Conservation (phyloP, 92 coral and sea anemone species). For the Muricea muricata region DNA sequence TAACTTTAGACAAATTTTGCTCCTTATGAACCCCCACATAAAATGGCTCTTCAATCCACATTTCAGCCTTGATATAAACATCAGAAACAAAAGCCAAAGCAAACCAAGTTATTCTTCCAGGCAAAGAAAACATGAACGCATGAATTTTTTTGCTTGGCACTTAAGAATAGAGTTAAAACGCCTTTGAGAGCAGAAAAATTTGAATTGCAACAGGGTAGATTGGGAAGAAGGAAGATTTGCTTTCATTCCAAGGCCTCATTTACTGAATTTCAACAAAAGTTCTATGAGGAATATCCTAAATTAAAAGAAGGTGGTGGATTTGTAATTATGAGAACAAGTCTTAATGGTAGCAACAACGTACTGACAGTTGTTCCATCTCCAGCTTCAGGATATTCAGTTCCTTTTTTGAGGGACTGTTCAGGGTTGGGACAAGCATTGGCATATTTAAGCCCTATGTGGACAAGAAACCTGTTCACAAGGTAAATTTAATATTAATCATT, state of each 20-base stretch:
- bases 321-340: background rate
- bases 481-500: no score
- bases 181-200: background rate
- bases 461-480: background rate
- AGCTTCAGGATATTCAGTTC: slow-evolving; percentile 52
- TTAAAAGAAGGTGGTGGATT: background rate
- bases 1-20: slow-evolving; percentile 34
- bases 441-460: slow-evolving; percentile 56
- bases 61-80: background rate
- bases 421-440: slow-evolving; percentile 65
- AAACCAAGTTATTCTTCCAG: background rate
- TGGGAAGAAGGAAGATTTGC: background rate
- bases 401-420: slow-evolving; percentile 58
- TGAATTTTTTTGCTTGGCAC: slow-evolving; percentile 28
- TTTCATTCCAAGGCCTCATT: background rate
- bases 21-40: slow-evolving; percentile 30
- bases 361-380: background rate
- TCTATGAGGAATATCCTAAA: background rate
- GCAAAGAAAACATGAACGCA: slow-evolving; percentile 48
- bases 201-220: background rate
- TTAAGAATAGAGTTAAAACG: background rate
- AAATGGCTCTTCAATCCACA: background rate
- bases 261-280: background rate
- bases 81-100: background rate
- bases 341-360: background rate